These are phyloP conservation scores for Didymodactylos carnosus DNA, from an alignment of 2,888 invertebrate species.

Conservation along the genomic window DNA sequence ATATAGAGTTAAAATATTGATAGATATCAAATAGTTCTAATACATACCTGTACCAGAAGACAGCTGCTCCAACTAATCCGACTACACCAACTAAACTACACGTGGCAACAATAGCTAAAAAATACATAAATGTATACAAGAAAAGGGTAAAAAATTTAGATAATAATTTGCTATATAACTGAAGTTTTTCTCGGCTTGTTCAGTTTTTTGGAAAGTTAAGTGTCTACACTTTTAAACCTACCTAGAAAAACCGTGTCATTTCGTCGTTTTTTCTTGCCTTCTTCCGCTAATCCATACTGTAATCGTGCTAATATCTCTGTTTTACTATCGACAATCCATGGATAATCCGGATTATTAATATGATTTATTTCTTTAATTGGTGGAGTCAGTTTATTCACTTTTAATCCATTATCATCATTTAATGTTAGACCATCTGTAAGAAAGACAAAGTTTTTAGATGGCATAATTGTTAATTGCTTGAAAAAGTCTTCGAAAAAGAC, in stretches of 20 bases:
- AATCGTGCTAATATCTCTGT: not conserved
- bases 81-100: conserved; percentile 42
- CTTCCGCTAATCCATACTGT: not conserved
- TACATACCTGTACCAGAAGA: conserved; percentile 45
- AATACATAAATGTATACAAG: not conserved
- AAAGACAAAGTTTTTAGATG: too few species aligned
- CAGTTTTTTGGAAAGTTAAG: not conserved
- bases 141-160: not conserved
- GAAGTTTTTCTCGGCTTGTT: not conserved
- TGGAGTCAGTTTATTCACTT: too few species aligned
- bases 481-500: too few species aligned
- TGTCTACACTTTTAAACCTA: not conserved
- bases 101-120: conserved; percentile 42
- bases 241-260: not conserved
- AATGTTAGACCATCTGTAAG: too few species aligned
- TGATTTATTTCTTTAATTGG: too few species aligned
- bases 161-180: not conserved
- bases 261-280: not conserved
- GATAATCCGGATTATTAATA: too few species aligned
- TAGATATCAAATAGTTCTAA: too few species aligned
- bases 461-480: too few species aligned
- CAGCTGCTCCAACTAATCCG: conserved; percentile 41
- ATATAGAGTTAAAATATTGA: not conserved
- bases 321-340: not conserved
- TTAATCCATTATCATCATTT: too few species aligned